Evolutionary conservation across 1,140 invertebrate species (phyloP).

Genomic region (Neodiprion virginianus): DNA sequence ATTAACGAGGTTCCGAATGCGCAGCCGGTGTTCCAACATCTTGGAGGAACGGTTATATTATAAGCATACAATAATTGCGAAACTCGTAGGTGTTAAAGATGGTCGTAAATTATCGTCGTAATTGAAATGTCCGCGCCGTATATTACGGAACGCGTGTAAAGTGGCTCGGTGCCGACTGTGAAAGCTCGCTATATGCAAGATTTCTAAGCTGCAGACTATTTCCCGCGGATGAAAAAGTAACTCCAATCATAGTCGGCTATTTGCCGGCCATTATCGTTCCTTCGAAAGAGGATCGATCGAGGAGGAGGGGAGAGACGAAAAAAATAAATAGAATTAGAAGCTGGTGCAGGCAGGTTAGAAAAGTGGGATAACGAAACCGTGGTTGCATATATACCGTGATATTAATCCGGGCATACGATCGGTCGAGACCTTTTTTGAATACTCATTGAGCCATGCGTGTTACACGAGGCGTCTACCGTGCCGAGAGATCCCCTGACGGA

Average conservation of each 20-base stretch:
- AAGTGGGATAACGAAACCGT: not conserved
- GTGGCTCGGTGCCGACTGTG: not conserved
- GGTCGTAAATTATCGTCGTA: not conserved
- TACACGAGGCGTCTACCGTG: constrained; percentile 7
- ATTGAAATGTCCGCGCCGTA: not conserved
- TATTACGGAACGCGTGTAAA: not conserved
- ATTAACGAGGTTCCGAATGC: not conserved
- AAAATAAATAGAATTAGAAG: not conserved
- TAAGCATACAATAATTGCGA: not conserved
- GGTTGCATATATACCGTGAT: not conserved
- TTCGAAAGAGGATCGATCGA: not conserved
- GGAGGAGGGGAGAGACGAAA: not conserved
- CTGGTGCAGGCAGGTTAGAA: not conserved
- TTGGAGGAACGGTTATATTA: not conserved
- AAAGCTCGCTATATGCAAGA: no score
- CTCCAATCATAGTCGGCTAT: not conserved
- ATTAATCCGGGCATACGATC: not conserved
- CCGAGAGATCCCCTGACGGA: not conserved
- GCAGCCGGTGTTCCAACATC: not conserved
- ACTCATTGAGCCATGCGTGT: constrained; percentile 12
- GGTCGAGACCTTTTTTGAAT: not conserved
- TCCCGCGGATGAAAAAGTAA: not conserved
- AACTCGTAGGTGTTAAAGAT: not conserved
- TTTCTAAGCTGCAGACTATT: no score
- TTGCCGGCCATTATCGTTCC: not conserved